Conservation (phyloP, 2,113 vertebrate species). For the Prolemur simus region DNA sequence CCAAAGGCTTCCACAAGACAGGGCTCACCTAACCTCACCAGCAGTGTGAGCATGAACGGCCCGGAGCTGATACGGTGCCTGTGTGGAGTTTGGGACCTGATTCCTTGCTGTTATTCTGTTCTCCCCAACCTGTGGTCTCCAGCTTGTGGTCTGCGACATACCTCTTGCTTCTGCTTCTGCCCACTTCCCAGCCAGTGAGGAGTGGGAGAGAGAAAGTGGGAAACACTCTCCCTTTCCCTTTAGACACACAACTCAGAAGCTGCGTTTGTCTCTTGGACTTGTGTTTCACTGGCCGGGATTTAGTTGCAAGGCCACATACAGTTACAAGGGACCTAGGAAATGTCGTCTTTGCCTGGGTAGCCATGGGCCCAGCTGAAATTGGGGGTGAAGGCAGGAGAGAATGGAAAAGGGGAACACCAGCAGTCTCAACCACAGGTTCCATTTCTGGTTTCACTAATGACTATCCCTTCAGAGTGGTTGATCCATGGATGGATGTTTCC, state of each 20-base stretch:
- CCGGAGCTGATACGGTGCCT: background rate
- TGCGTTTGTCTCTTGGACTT: background rate
- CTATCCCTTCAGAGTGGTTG: background rate
- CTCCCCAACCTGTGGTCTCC: background rate
- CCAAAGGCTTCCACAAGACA: background rate
- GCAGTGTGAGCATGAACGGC: background rate
- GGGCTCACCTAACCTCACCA: background rate
- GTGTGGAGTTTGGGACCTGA: background rate
- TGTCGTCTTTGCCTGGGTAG: background rate
- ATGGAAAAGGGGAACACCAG: background rate
- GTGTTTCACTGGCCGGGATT: background rate
- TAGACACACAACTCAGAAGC: background rate
- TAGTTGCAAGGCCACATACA: background rate
- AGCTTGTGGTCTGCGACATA: background rate
- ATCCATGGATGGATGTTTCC: background rate
- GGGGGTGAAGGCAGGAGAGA: background rate
- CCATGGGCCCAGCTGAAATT: background rate
- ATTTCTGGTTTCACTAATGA: background rate
- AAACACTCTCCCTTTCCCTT: background rate
- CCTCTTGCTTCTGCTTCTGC: background rate
- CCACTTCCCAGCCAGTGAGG: background rate
- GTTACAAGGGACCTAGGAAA: background rate
- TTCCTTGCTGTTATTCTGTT: background rate
- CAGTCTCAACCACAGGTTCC: background rate
- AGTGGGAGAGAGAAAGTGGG: background rate